Conservation (phyloP, 1,140 invertebrate genomes). For the Ruditapes philippinarum region DNA sequence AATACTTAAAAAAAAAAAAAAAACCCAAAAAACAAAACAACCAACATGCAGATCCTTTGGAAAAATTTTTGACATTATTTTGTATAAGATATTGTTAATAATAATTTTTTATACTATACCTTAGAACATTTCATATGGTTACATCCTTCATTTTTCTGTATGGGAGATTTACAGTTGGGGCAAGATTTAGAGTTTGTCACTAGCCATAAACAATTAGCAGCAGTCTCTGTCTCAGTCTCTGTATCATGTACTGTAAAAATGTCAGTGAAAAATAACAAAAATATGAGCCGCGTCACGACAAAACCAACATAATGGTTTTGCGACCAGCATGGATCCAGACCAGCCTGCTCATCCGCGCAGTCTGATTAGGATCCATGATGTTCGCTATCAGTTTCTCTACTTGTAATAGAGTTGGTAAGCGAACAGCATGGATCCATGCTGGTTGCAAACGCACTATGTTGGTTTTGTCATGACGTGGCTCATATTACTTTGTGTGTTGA, state of each 20-base stretch:
- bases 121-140: constrained; percentile 94
- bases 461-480: not conserved
- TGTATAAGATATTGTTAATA: no score
- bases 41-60: no score
- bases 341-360: no score
- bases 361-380: not conserved
- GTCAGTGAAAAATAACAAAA: not conserved
- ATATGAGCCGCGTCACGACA: no score
- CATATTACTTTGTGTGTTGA: no score
- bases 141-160: constrained; percentile 93
- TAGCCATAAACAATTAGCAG: constrained; percentile 91
- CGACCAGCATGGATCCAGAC: no score
- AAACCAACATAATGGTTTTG: no score
- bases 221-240: constrained; percentile 89
- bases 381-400: not conserved
- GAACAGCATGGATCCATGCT: not conserved
- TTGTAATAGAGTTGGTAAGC: no score
- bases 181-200: constrained; percentile 93
- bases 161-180: constrained; percentile 91
- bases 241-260: constrained; percentile 87
- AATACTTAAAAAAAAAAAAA: no score
- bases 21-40: no score
- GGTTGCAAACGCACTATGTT: no score
- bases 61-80: no score
- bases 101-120: constrained; percentile 83